Evolutionary conservation across 2,888 invertebrate genomes (phyloP), one percentile per base, ranked within the genome.

Genomic region (Mechanitis messenoides): DNA sequence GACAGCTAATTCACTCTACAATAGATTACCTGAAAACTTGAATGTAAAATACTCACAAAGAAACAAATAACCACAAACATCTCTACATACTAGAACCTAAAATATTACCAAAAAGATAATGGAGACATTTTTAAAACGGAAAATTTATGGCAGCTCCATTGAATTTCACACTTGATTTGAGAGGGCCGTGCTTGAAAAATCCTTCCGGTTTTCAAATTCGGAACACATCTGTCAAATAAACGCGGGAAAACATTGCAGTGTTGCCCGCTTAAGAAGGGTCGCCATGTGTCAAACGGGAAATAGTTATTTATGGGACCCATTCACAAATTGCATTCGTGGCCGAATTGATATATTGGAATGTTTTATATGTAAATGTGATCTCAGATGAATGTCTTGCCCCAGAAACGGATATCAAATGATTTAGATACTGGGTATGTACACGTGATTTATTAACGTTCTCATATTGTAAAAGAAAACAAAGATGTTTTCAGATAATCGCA

Each of bases 141-240:
- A 81, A 79, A 87, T 88, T 84, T 87, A 89, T 87, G 73, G 81
- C 69, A 73, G 73, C 74, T 77, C 87, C 85, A 90, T 90, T 89
- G 89, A 89, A 89, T 90, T 89, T 88, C 86, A 87, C 87, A 84
- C 78, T 86, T 89, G 88, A 90, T 87, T 88, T 87, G 79, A 79
- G 76, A 76, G 81, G 80, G 73, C 71, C 68, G 71, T 65, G 77
- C 74, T 82, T 79, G 85, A 81, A 84, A 87, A 86, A 84, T 81
- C 81, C 82, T 83, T 80, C 77, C 83, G 78, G 78, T 81, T 84
- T 80, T 81, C 81, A 78, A 83, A 83, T 79, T 78, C 75, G 75
- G 76, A 84, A 84, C 78, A 74, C 87, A 87, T 88, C 83, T 87
- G 82, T 88, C 88, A 88, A 87, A 86, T 81, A 81, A 79, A 81